phyloP scores from a whole-genome alignment of 2,888 invertebrate species.

The Yponomeuta malinellus region DNA sequence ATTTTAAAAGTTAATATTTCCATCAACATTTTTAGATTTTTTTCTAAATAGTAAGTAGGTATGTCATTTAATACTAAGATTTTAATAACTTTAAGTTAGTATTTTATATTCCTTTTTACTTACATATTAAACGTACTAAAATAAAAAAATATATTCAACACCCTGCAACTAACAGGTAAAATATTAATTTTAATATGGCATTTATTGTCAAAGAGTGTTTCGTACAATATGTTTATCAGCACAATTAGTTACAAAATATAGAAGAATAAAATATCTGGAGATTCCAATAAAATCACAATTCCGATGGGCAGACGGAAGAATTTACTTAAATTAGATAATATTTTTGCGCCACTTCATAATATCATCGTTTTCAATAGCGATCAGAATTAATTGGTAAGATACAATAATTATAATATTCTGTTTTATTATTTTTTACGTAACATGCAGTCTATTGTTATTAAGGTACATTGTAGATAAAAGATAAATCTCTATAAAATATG shows the following conservation, averaged over 20 bases:
- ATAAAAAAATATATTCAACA: constrained; percentile 19
- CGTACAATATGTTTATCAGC: constrained; percentile 28
- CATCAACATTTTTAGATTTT: neutral
- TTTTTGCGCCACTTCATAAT: neutral
- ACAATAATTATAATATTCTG: neutral
- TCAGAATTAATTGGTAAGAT: neutral
- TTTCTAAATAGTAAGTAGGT: neutral
- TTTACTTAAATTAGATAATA: neutral
- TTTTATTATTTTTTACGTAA: neutral
- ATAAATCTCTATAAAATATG: neutral
- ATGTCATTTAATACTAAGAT: neutral
- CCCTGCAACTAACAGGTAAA: constrained; percentile 32
- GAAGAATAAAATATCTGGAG: neutral
- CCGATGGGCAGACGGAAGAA: neutral
- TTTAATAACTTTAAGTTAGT: constrained; percentile 17
- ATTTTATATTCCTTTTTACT: constrained; percentile 19
- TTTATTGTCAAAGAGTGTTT: constrained; percentile 45
- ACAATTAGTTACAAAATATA: constrained; percentile 29
- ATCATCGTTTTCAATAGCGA: neutral
- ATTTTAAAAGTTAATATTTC: neutral
- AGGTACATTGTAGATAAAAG: neutral
- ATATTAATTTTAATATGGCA: constrained; percentile 63
- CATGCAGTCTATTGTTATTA: neutral
- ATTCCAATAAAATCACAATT: neutral
- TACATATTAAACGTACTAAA: neutral